A percentile compares a stretch with the other conserved stretches of the same genome.
Evolutionary conservation across 2,797 vertebrate species (phyloP).

Genomic region (Hoplostethus mediterraneus): DNA sequence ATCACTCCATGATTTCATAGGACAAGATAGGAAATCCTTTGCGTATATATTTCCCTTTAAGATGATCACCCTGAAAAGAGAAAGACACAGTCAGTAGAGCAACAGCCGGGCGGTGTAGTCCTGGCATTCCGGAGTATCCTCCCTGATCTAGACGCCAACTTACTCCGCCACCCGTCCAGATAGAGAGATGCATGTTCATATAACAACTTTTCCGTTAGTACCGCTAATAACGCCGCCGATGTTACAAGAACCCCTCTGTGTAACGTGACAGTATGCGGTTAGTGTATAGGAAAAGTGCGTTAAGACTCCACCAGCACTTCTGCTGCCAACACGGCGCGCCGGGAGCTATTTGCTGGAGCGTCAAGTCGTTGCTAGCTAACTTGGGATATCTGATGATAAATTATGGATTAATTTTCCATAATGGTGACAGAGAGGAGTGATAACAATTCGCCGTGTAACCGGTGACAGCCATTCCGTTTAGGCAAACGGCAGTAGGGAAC

Average conservation of each 20-base stretch:
- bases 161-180: conserved; percentile 7
- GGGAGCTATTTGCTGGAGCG: conserved; percentile 40
- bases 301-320: conserved; percentile 12
- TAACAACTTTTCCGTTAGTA: conserved; percentile 8
- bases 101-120: conserved; percentile 6
- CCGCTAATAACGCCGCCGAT: background rate
- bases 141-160: conserved; percentile 15
- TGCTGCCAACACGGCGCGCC: conserved; percentile 50
- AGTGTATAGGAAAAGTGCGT: conserved; percentile 23
- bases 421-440: background rate
- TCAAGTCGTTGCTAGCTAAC: conserved; percentile 35
- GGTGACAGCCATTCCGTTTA: fast-evolving
- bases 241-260: conserved; percentile 21
- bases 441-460: conserved; percentile 23
- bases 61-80: conserved; percentile 62
- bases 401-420: conserved; percentile 24
- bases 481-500: background rate
- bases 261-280: conserved; percentile 11
- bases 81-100: conserved; percentile 22
- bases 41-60: conserved; percentile 41
- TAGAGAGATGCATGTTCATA: conserved; percentile 19
- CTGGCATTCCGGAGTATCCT: background rate
- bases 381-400: conserved; percentile 32
- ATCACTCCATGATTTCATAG: conserved; percentile 53
- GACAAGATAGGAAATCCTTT: conserved; percentile 56